Conservation (phyloP, 2,797 vertebrate genomes). For the Synanceia verrucosa region DNA sequence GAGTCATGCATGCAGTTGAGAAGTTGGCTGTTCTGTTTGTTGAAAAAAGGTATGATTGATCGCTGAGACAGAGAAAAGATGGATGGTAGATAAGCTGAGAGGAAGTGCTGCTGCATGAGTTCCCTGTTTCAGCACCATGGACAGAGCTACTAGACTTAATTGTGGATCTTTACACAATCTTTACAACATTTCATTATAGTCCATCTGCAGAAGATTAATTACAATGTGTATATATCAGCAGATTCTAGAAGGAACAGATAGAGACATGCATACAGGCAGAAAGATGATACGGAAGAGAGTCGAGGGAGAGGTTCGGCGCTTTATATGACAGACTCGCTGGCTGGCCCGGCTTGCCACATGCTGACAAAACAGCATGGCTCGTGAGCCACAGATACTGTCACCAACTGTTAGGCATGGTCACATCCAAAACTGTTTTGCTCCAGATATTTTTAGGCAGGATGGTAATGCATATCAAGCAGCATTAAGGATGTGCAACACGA, state of each 20-base stretch:
- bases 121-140: slow-evolving; percentile 67
- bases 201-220: background rate
- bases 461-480: slow-evolving; percentile 45
- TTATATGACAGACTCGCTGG: slow-evolving; percentile 56
- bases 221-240: background rate
- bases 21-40: slow-evolving; percentile 1
- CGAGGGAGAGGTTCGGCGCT: slow-evolving; percentile 40
- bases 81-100: background rate
- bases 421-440: slow-evolving; percentile 55
- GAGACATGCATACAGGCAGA: background rate
- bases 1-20: slow-evolving; percentile 11
- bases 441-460: slow-evolving; percentile 62
- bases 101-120: background rate
- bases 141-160: slow-evolving; percentile 50
- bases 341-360: slow-evolving; percentile 58
- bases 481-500: background rate
- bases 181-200: slow-evolving; percentile 36
- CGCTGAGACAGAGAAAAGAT: slow-evolving; percentile 21
- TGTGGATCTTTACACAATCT: too few relatives aligned
- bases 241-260: background rate
- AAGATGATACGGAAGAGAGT: slow-evolving; percentile 3
- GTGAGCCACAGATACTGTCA: slow-evolving; percentile 69
- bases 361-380: slow-evolving; percentile 71
- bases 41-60: background rate
- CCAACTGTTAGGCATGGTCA: slow-evolving; percentile 71